Evolutionary conservation across 2,888 invertebrate species (phyloP).

Genomic region (Boloria selene): DNA sequence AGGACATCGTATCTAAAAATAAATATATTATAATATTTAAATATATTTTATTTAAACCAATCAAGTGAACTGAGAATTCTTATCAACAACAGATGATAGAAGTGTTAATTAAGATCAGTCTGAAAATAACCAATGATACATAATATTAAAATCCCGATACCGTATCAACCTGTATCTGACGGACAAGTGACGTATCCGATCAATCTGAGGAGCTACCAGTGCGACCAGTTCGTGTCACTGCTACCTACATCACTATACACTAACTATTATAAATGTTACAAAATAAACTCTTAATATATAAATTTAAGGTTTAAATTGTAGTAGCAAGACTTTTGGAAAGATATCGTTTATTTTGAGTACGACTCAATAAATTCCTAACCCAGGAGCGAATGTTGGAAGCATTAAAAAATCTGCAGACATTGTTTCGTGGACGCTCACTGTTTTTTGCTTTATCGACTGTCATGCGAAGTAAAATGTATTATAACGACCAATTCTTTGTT

Average conservation of each 20-base stretch:
- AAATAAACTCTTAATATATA: background rate
- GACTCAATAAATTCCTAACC: conserved; percentile 77
- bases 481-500: conserved; percentile 51
- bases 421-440: conserved; percentile 47
- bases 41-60: background rate
- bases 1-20: too few species aligned
- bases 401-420: conserved; percentile 66
- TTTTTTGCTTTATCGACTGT: conserved; percentile 53
- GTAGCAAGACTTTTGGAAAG: conserved; percentile 3
- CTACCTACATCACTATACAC: conserved; percentile 14
- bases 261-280: background rate
- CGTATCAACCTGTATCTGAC: conserved; percentile 52
- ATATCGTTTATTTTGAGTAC: conserved; percentile 67
- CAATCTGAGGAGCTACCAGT: conserved; percentile 61
- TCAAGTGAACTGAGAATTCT: background rate
- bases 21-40: too few species aligned
- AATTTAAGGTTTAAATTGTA: conserved; percentile 21
- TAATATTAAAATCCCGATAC: conserved; percentile 37
- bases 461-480: conserved; percentile 59
- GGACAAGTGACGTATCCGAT: conserved; percentile 77
- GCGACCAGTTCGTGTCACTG: conserved; percentile 59
- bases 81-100: conserved; percentile 19
- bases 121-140: conserved; percentile 29
- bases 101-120: conserved; percentile 23
- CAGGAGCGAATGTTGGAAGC: conserved; percentile 65